Base-by-base conservation (phyloP, 2,888 invertebrate species). In the Rapana venosa region DNA sequence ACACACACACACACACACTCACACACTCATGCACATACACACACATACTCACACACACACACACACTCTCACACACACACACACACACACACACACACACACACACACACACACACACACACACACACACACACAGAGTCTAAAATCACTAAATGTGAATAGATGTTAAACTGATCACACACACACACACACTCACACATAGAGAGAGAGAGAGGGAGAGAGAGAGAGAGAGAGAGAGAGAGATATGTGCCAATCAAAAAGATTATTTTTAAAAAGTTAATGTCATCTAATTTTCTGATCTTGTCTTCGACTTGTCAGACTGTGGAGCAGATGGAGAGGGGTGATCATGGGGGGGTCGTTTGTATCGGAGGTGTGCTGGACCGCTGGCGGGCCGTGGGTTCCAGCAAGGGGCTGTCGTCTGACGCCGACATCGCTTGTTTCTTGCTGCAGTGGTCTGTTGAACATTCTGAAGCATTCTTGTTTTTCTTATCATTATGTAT, bases 391-490 rank as follows among this genome's bases (percentile, higher is more conserved):
- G 61, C 86, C 66, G 35, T 86, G 22, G 86, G 86, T 17, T 15
- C 26, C 5, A 26, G 20, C 17, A 4, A 30, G 17, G 30, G 66
- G 30, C 32, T 86, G 30, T 15, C 26, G 30, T 86, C 86, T 1
- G 86, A 86, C 22, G 35, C 32, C 11, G 86, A 86, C 66, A 86
- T 86, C 22, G 86, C 86, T 66, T 66, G 11, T 32, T 86, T 86
- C 26, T 86, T 86, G 58, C 32, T 86, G 32, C 86, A 58, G 20
- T 56, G 58, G 86, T 86, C 61, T 35, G 56, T n/a, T 66, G 66
- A 66, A 77, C 74, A 77, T 22, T 77, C 15, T 26, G 20, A 22
- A 22, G 17, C 13, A 61, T 22, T 15, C 26, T 66, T 20, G 22
- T 17, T 66, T 20, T 22, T 22, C 5, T 66, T 22, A 20, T 5